Conservation (phyloP, 2,888 invertebrate species). For the Lepetodrilus schrolli region DNA sequence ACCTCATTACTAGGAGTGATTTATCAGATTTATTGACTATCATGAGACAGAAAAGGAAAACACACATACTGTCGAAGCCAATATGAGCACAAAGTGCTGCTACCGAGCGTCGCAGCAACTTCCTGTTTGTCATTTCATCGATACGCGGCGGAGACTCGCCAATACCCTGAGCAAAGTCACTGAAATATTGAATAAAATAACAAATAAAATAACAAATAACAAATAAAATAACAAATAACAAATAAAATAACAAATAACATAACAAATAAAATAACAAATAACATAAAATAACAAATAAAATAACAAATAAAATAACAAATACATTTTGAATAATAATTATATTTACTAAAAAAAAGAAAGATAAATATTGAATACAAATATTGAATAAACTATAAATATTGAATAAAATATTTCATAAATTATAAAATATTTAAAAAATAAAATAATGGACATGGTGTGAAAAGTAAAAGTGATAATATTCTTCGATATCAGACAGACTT, state of each 20-base stretch:
- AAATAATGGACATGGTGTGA: no score
- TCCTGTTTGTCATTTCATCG: conserved; percentile 62
- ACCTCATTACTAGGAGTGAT: background rate
- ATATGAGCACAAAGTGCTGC: conserved; percentile 73
- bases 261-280: no score
- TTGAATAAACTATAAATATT: no score
- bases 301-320: background rate
- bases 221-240: no score
- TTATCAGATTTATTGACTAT: background rate
- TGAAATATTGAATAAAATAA: no score
- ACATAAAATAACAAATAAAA: no score
- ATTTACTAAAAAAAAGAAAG: background rate
- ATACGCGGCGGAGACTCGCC: conserved; percentile 67
- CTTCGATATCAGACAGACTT: no score
- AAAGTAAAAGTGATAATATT: no score
- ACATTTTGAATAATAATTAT: background rate
- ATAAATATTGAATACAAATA: background rate
- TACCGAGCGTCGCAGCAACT: conserved; percentile 71
- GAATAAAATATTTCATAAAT: background rate
- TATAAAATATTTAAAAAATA: background rate
- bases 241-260: no score
- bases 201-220: no score
- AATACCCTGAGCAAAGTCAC: conserved; percentile 70
- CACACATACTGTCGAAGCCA: conserved; percentile 73
- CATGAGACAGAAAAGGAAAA: background rate